Evolutionary conservation across 2,113 vertebrate genomes (phyloP), one percentile per base, ranked within the genome.

Genomic region (Pelvicachromis taeniatus): DNA sequence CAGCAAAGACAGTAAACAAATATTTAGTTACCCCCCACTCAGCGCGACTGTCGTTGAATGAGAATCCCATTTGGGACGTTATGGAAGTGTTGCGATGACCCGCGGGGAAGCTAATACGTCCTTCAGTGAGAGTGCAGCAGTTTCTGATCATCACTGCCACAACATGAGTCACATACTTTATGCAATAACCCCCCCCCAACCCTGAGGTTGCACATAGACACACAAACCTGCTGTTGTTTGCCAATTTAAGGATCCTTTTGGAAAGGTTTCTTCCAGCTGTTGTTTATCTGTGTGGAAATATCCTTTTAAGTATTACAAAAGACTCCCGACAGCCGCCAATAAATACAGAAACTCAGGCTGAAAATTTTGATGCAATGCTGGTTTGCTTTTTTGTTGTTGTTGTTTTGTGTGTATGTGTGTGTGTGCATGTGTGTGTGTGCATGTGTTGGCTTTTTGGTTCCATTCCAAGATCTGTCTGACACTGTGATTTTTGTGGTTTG

Each of bases 211-310:
- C 58, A 19, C 58, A 48, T 63, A 63, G 59, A 63, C 78, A 63
- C 75, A 80, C 79, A 87, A 21, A 85, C 61, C 7, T 26, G 13
- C 42, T 3, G 40, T 55, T 68, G 50, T 92, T 90, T 87, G 84
- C 86, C 80, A 85, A 75, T 85, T 87, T 75, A 89, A 59, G 58
- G 35, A 81, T 87, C 84, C 48, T 82, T 85, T 83, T 65, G 84
- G 80, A 88, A 84, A 80, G 56, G 63, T 80, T 86, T 92, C 77
- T 87, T 10, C 81, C 7, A 82, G 85, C 77, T 70, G 54, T 58
- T 90, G 87, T 92, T 87, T 84, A 88, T 92, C 87, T 86, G 84
- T 85, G 89, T 90, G 90, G 85, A 89, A 92, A 90, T 88, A 87
- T 93, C 85, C 80, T 88, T 87, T 91, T 89, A 85, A 85, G 65